Percentiles rank a stretch among this genome's conserved stretches.
Evolutionary conservation across 2,797 vertebrate genomes (phyloP).

Genomic region (Orientallactaga sibirica): DNA sequence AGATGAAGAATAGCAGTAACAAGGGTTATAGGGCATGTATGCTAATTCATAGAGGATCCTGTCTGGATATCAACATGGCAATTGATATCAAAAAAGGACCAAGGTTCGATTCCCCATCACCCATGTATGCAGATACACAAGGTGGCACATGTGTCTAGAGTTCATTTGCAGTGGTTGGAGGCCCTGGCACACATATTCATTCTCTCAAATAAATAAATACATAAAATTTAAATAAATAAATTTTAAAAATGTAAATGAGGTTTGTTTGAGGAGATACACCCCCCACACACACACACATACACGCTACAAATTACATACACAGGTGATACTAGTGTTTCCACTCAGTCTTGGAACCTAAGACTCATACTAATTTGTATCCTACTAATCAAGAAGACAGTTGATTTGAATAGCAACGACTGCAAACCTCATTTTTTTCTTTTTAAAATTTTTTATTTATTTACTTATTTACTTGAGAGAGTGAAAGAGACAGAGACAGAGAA

Average conservation of each 20-base stretch:
- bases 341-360: background rate
- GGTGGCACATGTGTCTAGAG: too few relatives aligned
- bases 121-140: too few relatives aligned
- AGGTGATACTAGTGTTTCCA: conserved; percentile 17
- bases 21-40: background rate
- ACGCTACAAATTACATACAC: background rate
- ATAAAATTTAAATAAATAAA: too few relatives aligned
- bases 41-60: background rate
- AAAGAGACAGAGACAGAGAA: too few relatives aligned
- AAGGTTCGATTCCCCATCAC: too few relatives aligned
- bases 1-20: background rate
- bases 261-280: background rate
- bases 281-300: accelerated
- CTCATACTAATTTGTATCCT: background rate
- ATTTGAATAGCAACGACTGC: background rate
- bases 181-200: too few relatives aligned
- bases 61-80: background rate
- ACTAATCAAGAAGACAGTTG: background rate
- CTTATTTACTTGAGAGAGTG: too few relatives aligned
- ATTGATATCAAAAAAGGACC: background rate
- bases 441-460: too few relatives aligned
- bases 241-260: background rate
- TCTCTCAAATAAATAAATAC: too few relatives aligned
- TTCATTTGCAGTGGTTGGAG: too few relatives aligned
- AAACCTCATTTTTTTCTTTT: too few relatives aligned